Conservation (phyloP, 2,113 vertebrate species). For the Monopterus albus region DNA sequence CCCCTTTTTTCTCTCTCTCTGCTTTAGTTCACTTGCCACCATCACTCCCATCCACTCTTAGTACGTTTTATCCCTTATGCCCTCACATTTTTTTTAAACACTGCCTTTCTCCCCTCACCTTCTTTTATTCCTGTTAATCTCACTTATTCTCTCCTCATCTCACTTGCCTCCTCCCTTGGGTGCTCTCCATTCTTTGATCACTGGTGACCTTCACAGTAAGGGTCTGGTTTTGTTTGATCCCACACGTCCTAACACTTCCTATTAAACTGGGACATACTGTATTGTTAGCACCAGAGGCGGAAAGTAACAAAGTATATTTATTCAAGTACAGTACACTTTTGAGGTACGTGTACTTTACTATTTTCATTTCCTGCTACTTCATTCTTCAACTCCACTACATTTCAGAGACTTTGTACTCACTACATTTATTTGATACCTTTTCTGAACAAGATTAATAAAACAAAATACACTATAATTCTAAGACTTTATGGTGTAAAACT, state of each 20-base stretch:
- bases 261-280: not conserved
- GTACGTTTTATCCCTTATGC: conserved; percentile 23
- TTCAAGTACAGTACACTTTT: too few relatives aligned
- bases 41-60: conserved; percentile 3
- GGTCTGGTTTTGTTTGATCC: conserved; percentile 4
- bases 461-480: too few relatives aligned
- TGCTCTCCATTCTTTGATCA: conserved; percentile 19
- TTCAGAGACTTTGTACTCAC: too few relatives aligned
- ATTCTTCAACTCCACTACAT: too few relatives aligned
- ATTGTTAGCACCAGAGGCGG: too few relatives aligned
- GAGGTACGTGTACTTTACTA: too few relatives aligned
- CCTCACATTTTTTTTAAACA: conserved; percentile 23
- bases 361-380: too few relatives aligned
- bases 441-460: too few relatives aligned
- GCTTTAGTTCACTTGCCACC: not conserved
- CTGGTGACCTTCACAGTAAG: conserved; percentile 26
- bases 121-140: conserved; percentile 40
- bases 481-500: too few relatives aligned
- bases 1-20: not conserved
- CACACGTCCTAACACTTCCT: not conserved
- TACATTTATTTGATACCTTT: too few relatives aligned
- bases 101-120: not conserved
- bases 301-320: too few relatives aligned
- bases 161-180: not conserved
- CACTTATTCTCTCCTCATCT: conserved; percentile 19